Evolutionary conservation across 2,888 invertebrate species (phyloP).

Genomic region (Tenthredo livida): DNA sequence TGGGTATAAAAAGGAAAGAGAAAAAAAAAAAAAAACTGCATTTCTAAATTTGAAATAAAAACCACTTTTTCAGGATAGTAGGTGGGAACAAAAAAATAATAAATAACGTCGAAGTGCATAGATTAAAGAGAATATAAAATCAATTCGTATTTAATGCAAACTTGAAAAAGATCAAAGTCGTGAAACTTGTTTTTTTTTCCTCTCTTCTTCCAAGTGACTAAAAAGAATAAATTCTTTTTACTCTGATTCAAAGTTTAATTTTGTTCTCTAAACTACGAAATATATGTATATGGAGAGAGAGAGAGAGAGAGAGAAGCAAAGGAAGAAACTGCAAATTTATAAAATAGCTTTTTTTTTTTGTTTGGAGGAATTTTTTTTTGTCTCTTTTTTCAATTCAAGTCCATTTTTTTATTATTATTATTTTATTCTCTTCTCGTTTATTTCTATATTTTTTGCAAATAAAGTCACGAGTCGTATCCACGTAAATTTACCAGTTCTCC

Average conservation of each 20-base stretch:
- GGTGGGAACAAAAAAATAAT: neutral
- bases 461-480: neutral
- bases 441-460: neutral
- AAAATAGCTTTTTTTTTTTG: no score
- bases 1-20: no score
- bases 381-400: no score
- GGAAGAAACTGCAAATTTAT: no score
- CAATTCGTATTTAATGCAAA: no score
- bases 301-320: neutral
- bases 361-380: no score
- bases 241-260: neutral
- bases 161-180: neutral
- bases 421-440: no score
- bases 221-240: neutral
- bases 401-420: neutral
- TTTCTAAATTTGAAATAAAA: no score
- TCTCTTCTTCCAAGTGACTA: neutral
- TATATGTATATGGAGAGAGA: neutral
- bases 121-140: no score
- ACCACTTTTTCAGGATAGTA: neutral
- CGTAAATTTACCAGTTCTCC: constrained; percentile 10
- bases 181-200: neutral
- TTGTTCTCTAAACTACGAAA: neutral
- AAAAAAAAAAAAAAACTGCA: no score
- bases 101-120: no score